phyloP scores from a whole-genome alignment of 2,888 invertebrate genomes.

The Carpatolechia fugitivella region DNA sequence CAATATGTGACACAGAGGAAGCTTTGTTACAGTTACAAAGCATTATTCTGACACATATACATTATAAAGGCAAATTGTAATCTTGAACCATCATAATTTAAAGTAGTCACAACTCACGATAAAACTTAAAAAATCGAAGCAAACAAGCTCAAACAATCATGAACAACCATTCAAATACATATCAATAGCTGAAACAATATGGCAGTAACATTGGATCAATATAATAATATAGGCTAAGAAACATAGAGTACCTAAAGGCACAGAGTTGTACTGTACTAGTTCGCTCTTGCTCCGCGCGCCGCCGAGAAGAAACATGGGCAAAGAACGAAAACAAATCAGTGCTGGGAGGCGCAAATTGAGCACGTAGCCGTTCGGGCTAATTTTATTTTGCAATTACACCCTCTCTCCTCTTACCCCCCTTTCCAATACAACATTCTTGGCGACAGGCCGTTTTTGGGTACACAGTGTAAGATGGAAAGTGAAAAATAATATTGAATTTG shows the following conservation, averaged over 20 bases:
- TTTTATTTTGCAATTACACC: conserved; percentile 80
- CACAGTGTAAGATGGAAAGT: conserved; percentile 16
- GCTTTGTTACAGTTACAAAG: too few species aligned
- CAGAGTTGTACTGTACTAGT: conserved; percentile 29
- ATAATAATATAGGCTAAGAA: conserved; percentile 77
- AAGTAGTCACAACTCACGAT: too few species aligned
- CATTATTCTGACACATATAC: too few species aligned
- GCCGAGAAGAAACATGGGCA: conserved; percentile 46
- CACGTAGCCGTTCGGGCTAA: conserved; percentile 79
- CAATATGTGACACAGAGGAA: too few species aligned
- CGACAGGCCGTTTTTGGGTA: conserved; percentile 56
- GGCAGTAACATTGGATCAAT: conserved; percentile 63
- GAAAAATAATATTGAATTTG: background rate
- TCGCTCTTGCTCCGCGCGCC: too few species aligned
- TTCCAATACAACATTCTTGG: conserved; percentile 74
- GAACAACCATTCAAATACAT: background rate
- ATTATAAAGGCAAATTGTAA: too few species aligned
- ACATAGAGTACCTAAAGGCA: conserved; percentile 48
- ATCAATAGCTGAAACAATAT: conserved; percentile 49
- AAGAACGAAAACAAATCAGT: conserved; percentile 77
- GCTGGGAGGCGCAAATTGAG: conserved; percentile 78
- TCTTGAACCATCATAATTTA: too few species aligned
- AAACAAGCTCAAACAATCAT: background rate
- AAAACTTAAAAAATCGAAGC: too few species aligned
- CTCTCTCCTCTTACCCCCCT: conserved; percentile 41